These are phyloP conservation scores for Stictocephala bisonia DNA, from an alignment of 2,888 invertebrate species.

Conservation along the genomic window DNA sequence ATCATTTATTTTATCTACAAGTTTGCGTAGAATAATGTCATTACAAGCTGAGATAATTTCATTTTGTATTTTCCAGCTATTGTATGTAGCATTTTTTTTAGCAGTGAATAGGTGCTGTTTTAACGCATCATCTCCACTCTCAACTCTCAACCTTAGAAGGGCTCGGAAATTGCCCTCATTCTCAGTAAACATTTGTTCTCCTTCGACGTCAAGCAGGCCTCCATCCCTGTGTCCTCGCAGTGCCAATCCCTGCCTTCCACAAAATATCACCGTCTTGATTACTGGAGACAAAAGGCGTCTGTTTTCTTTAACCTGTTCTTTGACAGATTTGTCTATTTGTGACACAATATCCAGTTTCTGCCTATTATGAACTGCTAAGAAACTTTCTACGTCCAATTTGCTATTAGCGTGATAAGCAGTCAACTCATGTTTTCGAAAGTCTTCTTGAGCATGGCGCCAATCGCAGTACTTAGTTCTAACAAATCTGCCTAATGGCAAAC, in stretches of 20 bases:
- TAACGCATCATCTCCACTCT: background rate
- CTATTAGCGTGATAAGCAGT: constrained; percentile 6
- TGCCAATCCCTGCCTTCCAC: constrained; percentile 6
- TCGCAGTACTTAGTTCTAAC: background rate
- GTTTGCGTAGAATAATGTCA: background rate
- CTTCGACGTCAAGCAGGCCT: background rate
- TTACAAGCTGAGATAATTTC: constrained; percentile 22
- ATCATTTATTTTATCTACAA: constrained; percentile 22
- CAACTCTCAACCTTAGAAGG: background rate
- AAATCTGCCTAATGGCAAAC: background rate
- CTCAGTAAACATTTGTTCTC: background rate
- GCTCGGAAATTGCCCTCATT: background rate
- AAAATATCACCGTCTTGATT: background rate
- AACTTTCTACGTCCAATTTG: background rate
- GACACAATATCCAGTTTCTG: background rate
- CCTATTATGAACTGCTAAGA: background rate
- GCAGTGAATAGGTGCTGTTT: background rate
- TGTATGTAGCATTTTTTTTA: background rate
- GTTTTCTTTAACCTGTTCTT: constrained; percentile 28
- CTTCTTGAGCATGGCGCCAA: constrained; percentile 1
- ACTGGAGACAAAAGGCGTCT: background rate
- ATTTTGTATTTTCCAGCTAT: background rate
- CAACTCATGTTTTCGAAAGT: background rate
- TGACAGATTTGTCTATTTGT: background rate
- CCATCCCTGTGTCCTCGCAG: constrained; percentile 1